phyloP scores from a whole-genome alignment of 2,888 invertebrate genomes.

The Drymonia ruficornis region DNA sequence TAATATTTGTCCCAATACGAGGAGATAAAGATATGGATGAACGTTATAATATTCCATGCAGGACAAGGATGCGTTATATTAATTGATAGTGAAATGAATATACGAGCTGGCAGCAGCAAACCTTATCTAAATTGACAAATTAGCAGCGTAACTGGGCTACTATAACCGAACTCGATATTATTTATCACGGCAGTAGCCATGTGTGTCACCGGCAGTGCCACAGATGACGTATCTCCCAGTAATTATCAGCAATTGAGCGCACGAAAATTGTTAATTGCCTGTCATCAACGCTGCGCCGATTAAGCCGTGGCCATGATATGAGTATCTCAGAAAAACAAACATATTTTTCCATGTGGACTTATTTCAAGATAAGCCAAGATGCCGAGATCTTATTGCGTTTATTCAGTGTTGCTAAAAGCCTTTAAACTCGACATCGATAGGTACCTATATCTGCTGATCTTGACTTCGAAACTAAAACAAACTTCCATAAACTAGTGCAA shows the following conservation, averaged over 20 bases:
- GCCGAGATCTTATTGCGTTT: too few species aligned
- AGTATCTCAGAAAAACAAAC: slow-evolving; percentile 18
- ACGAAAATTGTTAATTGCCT: slow-evolving; percentile 38
- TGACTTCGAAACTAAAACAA: too few species aligned
- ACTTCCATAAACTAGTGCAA: too few species aligned
- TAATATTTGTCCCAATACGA: too few species aligned
- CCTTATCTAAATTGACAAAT: slow-evolving; percentile 2
- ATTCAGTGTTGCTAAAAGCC: too few species aligned
- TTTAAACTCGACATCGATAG: too few species aligned
- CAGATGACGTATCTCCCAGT: slow-evolving; percentile 18
- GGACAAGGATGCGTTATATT: background rate
- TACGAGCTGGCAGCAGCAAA: background rate
- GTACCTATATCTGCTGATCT: too few species aligned
- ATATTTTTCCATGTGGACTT: background rate
- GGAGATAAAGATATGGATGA: too few species aligned
- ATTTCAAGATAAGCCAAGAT: too few species aligned
- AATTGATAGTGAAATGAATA: background rate
- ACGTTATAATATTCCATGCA: too few species aligned
- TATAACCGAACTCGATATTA: slow-evolving; percentile 10
- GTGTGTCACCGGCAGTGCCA: slow-evolving; percentile 28
- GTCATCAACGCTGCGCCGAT: slow-evolving; percentile 24
- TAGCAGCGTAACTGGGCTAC: background rate
- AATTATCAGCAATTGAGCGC: slow-evolving; percentile 45
- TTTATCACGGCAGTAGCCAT: slow-evolving; percentile 33
- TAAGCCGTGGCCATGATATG: slow-evolving; percentile 22